Percentiles rank a stretch among this genome's conserved stretches.
Conservation (phyloP, 2,797 vertebrate species). For the Peromyscus aztecus region DNA sequence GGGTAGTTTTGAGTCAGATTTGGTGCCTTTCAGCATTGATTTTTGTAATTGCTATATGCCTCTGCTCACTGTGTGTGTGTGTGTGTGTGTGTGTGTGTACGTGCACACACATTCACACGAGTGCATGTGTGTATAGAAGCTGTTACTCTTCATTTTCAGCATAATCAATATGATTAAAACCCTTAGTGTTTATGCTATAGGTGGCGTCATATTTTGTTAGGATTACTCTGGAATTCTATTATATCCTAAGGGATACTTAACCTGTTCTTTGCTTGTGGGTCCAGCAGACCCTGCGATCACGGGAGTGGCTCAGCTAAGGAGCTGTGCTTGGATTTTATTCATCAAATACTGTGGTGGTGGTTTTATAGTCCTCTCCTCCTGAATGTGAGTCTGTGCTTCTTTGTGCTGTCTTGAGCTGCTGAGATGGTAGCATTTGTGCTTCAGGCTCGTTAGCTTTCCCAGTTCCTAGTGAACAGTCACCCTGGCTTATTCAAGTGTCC, state of each 20-base stretch:
- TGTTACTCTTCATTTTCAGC: conserved; percentile 30
- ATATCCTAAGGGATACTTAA: not conserved
- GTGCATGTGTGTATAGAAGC: not conserved
- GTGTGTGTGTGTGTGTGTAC: not conserved
- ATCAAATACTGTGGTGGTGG: not conserved
- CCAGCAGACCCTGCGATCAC: not conserved
- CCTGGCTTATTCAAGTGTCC: not conserved
- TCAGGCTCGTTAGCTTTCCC: not conserved
- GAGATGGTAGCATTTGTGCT: not conserved
- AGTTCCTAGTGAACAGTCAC: conserved; percentile 11
- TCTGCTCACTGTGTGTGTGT: not conserved
- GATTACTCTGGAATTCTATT: conserved; percentile 23
- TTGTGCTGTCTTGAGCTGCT: conserved; percentile 3
- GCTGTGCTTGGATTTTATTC: not conserved
- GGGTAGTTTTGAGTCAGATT: not conserved
- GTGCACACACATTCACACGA: accelerated
- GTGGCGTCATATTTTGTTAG: not conserved
- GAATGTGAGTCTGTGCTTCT: not conserved
- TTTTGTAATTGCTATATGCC: not conserved
- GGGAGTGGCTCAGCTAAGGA: not conserved
- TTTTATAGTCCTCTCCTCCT: not conserved
- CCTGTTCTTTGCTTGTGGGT: not conserved
- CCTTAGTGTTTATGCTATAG: not conserved
- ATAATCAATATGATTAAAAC: conserved; percentile 28
- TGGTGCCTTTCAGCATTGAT: conserved; percentile 6